Conservation (phyloP, 2,888 invertebrate genomes). For the Trachelus stipa region DNA sequence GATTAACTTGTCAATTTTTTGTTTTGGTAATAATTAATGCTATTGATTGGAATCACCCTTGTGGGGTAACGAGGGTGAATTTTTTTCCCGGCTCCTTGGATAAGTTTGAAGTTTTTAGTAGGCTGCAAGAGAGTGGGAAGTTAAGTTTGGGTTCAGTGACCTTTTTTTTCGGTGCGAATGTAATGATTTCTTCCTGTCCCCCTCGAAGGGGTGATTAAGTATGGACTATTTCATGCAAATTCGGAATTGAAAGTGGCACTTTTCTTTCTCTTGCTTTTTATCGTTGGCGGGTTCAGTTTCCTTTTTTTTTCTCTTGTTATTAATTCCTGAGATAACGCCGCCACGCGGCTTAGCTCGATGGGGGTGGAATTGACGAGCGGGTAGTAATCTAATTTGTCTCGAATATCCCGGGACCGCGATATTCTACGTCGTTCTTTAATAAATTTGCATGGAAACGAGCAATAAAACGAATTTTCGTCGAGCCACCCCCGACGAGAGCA, state of each 20-base stretch:
- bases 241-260: slow-evolving; percentile 45
- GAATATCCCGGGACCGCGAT: slow-evolving; percentile 41
- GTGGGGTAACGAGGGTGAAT: no score
- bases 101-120: no score
- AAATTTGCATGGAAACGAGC: slow-evolving; percentile 53
- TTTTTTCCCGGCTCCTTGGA: no score
- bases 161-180: not conserved
- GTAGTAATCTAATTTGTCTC: slow-evolving; percentile 51
- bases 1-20: no score
- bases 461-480: slow-evolving; percentile 20
- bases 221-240: slow-evolving; percentile 41
- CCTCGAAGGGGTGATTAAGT: not conserved
- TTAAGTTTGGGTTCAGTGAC: not conserved
- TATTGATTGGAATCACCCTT: no score
- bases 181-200: not conserved
- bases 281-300: no score
- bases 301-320: slow-evolving; percentile 27
- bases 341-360: slow-evolving; percentile 2
- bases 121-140: not conserved
- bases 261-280: slow-evolving; percentile 27
- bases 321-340: slow-evolving; percentile 46
- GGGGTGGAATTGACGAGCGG: slow-evolving; percentile 49
- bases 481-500: not conserved
- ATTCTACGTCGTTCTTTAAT: slow-evolving; percentile 45
- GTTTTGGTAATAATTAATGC: no score